Conservation (phyloP, 2,888 invertebrate genomes). For the Ctena decussata region DNA sequence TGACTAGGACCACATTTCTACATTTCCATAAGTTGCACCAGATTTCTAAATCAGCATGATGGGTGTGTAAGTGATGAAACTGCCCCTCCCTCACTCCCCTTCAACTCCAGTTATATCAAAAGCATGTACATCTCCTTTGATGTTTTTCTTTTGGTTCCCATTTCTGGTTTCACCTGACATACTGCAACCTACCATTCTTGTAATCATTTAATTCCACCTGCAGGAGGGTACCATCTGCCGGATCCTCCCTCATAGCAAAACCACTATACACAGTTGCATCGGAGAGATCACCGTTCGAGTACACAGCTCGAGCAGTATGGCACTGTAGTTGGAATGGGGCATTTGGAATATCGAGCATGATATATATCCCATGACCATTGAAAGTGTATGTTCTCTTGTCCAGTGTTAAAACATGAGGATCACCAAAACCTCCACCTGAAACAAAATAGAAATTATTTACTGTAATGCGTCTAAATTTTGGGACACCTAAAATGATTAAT, state of each 20-base stretch:
- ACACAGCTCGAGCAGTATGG: constrained; percentile 38
- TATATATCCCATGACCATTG: constrained; percentile 60
- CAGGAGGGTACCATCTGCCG: constrained; percentile 25
- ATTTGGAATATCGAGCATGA: constrained; percentile 17
- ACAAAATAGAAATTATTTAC: too few relatives aligned
- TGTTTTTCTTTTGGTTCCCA: too few relatives aligned
- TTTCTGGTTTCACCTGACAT: too few relatives aligned
- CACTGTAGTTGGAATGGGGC: constrained; percentile 38
- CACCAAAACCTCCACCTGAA: constrained; percentile 44
- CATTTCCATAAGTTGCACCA: too few relatives aligned
- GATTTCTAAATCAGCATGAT: too few relatives aligned
- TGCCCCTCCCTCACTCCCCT: too few relatives aligned
- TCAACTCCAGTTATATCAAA: too few relatives aligned
- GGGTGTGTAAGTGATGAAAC: too few relatives aligned
- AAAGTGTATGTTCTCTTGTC: constrained; percentile 54
- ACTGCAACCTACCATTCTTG: constrained; percentile 29
- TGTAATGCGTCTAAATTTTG: too few relatives aligned
- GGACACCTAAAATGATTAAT: too few relatives aligned
- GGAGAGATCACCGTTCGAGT: constrained; percentile 27
- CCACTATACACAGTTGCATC: constrained; percentile 57
- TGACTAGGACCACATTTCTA: too few relatives aligned
- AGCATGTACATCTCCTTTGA: too few relatives aligned
- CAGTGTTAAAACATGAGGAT: constrained; percentile 53
- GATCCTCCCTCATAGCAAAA: constrained; percentile 32
- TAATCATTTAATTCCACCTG: constrained; percentile 49